Evolutionary conservation across 2,797 vertebrate genomes (phyloP).

Genomic region (Micrastur ruficollis): DNA sequence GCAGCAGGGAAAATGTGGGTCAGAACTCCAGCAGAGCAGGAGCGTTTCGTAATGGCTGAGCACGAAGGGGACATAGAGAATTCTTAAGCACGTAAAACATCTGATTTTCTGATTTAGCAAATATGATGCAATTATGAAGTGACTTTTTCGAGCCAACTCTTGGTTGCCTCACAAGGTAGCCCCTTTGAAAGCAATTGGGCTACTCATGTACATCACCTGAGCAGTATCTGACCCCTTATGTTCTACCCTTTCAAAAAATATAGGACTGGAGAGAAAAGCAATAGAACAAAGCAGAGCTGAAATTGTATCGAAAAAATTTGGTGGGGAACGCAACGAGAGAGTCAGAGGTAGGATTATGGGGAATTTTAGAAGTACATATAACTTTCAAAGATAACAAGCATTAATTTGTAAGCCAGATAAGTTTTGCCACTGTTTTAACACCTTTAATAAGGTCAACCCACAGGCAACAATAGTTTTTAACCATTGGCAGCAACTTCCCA

Average conservation of each 20-base stretch:
- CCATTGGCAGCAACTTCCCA: background rate
- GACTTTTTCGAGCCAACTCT: background rate
- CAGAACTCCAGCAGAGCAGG: conserved; percentile 44
- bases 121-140: conserved; percentile 37
- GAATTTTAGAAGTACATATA: background rate
- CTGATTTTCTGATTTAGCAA: conserved; percentile 61
- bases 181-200: conserved; percentile 14
- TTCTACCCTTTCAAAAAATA: background rate
- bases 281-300: background rate
- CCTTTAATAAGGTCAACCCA: background rate
- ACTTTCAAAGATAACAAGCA: background rate
- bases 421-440: background rate
- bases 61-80: background rate
- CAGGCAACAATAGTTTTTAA: background rate
- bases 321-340: background rate
- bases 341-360: background rate
- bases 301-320: background rate
- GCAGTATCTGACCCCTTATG: background rate
- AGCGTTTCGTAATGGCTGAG: conserved; percentile 31
- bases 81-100: background rate
- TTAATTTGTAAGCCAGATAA: background rate
- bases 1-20: conserved; percentile 37
- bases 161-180: background rate
- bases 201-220: background rate
- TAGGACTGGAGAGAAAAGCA: background rate